Evolutionary conservation across 1,140 invertebrate species (phyloP).

Genomic region (Trinorchestia longiramus): DNA sequence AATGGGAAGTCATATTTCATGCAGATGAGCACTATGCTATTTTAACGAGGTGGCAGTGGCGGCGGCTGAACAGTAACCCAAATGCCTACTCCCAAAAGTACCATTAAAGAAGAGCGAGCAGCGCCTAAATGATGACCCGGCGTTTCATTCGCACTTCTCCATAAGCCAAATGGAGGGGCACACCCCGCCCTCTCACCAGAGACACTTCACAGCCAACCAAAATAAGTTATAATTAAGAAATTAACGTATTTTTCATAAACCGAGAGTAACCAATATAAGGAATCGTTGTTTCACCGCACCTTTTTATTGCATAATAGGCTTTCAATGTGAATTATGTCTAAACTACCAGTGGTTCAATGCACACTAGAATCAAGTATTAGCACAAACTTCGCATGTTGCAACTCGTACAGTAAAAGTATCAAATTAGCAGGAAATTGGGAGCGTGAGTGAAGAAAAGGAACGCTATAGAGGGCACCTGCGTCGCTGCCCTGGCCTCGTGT

Average conservation of each 20-base stretch:
- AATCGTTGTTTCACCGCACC: background rate
- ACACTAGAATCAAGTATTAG: background rate
- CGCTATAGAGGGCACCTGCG: slow-evolving; percentile 12
- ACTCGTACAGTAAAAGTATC: background rate
- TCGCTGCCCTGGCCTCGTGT: background rate
- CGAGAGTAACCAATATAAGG: background rate
- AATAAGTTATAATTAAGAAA: background rate
- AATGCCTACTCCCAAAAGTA: slow-evolving; percentile 44
- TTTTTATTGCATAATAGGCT: background rate
- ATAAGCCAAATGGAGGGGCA: slow-evolving; percentile 44
- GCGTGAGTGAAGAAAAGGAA: background rate
- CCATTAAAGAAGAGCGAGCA: slow-evolving; percentile 53
- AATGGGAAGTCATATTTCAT: background rate
- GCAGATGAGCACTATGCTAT: background rate
- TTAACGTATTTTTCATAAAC: background rate
- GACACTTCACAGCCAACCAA: background rate
- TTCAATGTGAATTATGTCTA: background rate
- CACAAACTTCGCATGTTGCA: background rate
- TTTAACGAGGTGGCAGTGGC: background rate
- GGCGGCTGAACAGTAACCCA: slow-evolving; percentile 15
- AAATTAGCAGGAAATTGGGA: background rate
- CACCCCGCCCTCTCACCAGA: background rate
- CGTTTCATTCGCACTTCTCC: slow-evolving; percentile 51
- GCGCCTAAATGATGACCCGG: slow-evolving; percentile 44
- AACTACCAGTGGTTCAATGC: background rate